Base-by-base conservation (phyloP, 2,888 invertebrate genomes). In the Perizoma flavofasciatum region DNA sequence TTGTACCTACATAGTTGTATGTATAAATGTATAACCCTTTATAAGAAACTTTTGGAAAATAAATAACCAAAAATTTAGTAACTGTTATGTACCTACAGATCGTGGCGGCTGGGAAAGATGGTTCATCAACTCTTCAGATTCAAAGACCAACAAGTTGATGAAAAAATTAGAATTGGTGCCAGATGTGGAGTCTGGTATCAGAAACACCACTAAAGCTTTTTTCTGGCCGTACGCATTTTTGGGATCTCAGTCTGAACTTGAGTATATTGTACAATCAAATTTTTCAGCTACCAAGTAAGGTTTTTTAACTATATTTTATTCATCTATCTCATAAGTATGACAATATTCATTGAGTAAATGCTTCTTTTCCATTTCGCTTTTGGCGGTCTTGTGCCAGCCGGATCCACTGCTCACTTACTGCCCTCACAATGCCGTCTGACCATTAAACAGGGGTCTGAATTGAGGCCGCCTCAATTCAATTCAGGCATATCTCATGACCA, bases 221-320 rank as follows among this genome's bases (percentile, higher is more conserved):
- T 96, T 96, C 73, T 95, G 95, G 95, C 94, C 95, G 0, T 96
- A 96, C 72, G 95, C 96, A 0, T 96, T 96, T 75, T 83, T 97
- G 0, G 96, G 96, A 7, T 96, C 96, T 0, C 88, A 89, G 68
- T 93, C 94, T n/a, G 94, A 95, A 72, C 86, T 97, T 9, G 94
- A 95, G 73, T 96, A 95, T 75, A 92, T 96, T 53, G 94, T 96
- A 0, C 94, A 95, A 76, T 94, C 95, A 0, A 96, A 96, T 78
- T 96, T 94, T 81, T 92, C 95, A 0, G 88, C 92, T n/a, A 74
- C 79, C 0, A 88, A 82, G 89, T 89, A 71, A 77, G 79, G 6
- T n/a, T 33, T 11, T n/a, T 11, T n/a, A n/a, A n/a, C 5, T 6
- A 43, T 10, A 45, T 11, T 45, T 22, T 6, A 6, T 22, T 22